A percentile compares a stretch with the other conserved stretches of the same genome.
Conservation (phyloP, 2,797 vertebrate genomes). For the Rhynchonycteris naso region DNA sequence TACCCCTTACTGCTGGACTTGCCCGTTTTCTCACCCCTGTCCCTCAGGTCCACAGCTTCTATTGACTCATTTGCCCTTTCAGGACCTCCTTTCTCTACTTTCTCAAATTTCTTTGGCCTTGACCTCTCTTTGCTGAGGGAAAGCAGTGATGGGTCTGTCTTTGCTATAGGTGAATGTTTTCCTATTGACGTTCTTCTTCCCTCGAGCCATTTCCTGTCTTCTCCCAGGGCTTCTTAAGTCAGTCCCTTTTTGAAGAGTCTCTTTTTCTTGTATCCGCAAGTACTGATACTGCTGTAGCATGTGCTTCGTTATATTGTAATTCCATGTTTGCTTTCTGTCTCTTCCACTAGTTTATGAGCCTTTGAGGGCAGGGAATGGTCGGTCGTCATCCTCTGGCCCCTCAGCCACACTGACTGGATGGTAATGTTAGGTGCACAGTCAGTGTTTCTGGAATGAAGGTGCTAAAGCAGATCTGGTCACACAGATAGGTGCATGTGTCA, state of each 20-base stretch:
- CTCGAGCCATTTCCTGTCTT: neutral
- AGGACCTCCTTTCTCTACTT: neutral
- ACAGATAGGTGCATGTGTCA: neutral
- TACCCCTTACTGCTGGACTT: too few relatives aligned
- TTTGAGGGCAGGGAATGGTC: neutral
- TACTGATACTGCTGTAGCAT: neutral
- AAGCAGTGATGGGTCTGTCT: neutral
- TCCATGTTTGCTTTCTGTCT: neutral
- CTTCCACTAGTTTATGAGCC: neutral
- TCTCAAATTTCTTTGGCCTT: neutral
- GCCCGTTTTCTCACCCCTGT: neutral
- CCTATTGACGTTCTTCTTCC: neutral
- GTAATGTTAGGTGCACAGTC: neutral
- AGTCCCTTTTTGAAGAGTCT: neutral
- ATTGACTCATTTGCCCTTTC: neutral
- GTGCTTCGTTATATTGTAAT: neutral
- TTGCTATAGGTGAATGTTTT: neutral
- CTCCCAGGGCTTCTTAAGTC: neutral
- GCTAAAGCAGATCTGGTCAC: neutral
- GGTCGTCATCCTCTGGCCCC: neutral
- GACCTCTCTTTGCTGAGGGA: neutral
- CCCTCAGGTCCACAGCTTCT: neutral
- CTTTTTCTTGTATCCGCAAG: neutral
- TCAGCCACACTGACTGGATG: neutral
- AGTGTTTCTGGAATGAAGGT: neutral